Percentiles rank a stretch among this genome's conserved stretches.
phyloP scores from a whole-genome alignment of 2,113 vertebrate genomes.

The Corvus moneduloides region DNA sequence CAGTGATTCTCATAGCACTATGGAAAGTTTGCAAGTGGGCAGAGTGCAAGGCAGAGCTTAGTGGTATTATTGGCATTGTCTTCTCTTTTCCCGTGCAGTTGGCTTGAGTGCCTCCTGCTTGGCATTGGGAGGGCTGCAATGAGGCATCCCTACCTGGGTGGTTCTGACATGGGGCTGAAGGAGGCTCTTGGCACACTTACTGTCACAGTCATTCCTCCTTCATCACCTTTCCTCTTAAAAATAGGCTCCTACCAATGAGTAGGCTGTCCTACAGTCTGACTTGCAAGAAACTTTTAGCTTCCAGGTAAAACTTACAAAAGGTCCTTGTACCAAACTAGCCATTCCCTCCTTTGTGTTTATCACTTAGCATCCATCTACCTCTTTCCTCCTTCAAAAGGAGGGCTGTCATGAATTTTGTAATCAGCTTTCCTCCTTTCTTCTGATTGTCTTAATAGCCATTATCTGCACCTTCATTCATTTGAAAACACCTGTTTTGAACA shows the following conservation, averaged over 20 bases:
- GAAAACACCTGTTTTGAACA: background rate
- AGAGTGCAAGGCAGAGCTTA: background rate
- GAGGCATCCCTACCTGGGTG: background rate
- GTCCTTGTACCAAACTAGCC: background rate
- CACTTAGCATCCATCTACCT: background rate
- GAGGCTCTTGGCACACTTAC: background rate
- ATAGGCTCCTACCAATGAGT: background rate
- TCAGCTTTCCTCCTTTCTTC: background rate
- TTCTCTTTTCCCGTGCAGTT: background rate
- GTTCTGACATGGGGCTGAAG: background rate
- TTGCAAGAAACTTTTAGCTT: background rate
- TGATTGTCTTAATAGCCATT: background rate
- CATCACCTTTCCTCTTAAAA: background rate
- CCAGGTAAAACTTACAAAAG: background rate
- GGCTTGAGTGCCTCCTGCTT: background rate
- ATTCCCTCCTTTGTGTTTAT: background rate
- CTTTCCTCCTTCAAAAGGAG: background rate
- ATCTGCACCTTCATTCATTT: background rate
- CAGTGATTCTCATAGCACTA: background rate
- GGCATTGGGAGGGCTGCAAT: background rate
- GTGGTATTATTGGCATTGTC: background rate
- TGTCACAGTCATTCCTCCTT: background rate
- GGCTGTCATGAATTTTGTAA: background rate
- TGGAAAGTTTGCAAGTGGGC: background rate
- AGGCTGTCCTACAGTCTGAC: background rate